Conservation (phyloP, 2,888 invertebrate genomes). For the Macropis europaea region DNA sequence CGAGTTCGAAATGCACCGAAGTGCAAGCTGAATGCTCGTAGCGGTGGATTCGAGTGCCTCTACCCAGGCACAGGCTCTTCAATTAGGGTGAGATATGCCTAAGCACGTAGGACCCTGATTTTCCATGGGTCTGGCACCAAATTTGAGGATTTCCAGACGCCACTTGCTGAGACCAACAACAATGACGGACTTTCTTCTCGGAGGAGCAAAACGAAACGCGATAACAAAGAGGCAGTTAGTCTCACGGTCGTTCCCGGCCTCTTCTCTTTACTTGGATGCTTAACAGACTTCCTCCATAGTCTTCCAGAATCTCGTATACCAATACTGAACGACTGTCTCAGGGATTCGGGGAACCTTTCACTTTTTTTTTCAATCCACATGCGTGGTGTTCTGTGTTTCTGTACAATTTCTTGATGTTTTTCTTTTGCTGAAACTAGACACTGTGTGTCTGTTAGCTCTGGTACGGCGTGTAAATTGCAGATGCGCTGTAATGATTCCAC, state of each 20-base stretch:
- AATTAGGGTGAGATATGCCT: slow-evolving; percentile 39
- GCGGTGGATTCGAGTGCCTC: neutral
- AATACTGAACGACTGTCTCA: slow-evolving; percentile 23
- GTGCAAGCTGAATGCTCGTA: neutral
- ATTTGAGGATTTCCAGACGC: slow-evolving; percentile 59
- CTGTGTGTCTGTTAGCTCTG: no score
- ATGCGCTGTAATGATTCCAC: no score
- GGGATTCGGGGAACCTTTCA: neutral
- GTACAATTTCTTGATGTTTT: neutral
- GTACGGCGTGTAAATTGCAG: no score
- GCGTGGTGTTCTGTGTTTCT: neutral
- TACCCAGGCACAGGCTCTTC: neutral
- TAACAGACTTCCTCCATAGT: slow-evolving; percentile 26
- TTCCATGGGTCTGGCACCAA: slow-evolving; percentile 26
- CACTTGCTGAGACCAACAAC: slow-evolving; percentile 41
- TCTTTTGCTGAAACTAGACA: no score
- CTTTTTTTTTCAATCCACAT: neutral
- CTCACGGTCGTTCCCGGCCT: slow-evolving; percentile 28
- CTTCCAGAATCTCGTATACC: slow-evolving; percentile 3
- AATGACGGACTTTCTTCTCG: slow-evolving; percentile 48
- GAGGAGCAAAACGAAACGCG: slow-evolving; percentile 33
- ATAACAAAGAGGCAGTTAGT: slow-evolving; percentile 40
- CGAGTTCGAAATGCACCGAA: neutral
- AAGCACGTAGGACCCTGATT: slow-evolving; percentile 37
- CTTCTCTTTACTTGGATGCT: slow-evolving; percentile 31